Base-by-base conservation (phyloP, 2,888 invertebrate genomes). In the Helicoverpa assulta region DNA sequence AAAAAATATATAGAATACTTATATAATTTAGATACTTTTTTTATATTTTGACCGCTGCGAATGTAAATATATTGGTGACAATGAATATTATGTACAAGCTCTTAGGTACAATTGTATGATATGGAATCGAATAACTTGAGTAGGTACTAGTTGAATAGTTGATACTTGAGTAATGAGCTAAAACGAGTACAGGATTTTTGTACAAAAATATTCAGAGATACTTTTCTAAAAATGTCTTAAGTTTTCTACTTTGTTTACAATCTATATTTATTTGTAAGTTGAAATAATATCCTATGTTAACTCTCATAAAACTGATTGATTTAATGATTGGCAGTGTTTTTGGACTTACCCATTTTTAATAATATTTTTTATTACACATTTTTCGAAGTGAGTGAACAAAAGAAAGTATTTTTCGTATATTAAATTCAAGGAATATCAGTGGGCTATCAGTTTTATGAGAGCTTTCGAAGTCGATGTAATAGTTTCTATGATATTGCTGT, bases 201-300 rank as follows among this genome's bases (percentile, higher is more conserved):
- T 93, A 93, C 93, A 93, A 93, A 93, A 93, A 93, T 93, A 93
- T 91, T 91, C 89, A 85, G 87, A 91, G 88, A 86, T 88, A 90
- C 87, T 89, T 86, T 85, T 86, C 88, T 90, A 85, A 88, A 88
- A 88, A 90, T 88, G 65, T 70, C 69, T 76, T 78, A 79, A 58
- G 19, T 67, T 57, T 53, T 56, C 73, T 84, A 81, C 74, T 68
- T 71, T 73, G 73, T 80, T 71, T 80, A 74, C 67, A 70, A 78
- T 76, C 80, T 83, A 81, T 78, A 80, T 80, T 77, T 80, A 79
- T 26, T 65, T 74, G 69, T 69, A 75, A 60, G 56, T 69, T 75
- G 67, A 77, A 78, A 76, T 56, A 63, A 67, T 69, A 56, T 55
- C 12, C 10, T 43, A 56, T 18, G n/a, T 50, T 67, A 78, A 70